A percentile compares a stretch with the other conserved stretches of the same genome.
phyloP scores from a whole-genome alignment of 2,797 vertebrate species.

The Sebastes nivosus region DNA sequence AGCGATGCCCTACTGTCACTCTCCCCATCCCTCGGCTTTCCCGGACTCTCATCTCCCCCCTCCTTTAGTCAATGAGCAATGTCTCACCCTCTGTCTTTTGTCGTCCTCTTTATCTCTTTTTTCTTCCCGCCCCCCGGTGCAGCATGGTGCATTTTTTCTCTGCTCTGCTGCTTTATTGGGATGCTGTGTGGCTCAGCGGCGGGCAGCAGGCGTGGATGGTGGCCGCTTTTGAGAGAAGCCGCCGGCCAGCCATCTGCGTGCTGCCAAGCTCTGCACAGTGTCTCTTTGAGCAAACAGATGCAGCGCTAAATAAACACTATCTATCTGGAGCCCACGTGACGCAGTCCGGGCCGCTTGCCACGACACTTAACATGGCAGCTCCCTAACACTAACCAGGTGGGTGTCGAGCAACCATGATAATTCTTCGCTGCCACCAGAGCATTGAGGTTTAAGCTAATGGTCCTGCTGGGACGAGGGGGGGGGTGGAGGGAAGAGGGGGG shows the following conservation, averaged over 20 bases:
- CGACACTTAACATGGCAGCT: constrained; percentile 52
- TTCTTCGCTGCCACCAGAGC: constrained; percentile 27
- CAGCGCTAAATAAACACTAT: constrained; percentile 71
- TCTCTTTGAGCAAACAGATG: constrained; percentile 68
- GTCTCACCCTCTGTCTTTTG: constrained; percentile 19
- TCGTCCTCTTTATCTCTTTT: neutral
- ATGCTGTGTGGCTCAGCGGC: neutral
- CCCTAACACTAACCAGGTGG: constrained; percentile 61
- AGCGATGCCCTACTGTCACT: constrained; percentile 1
- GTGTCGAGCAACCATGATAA: constrained; percentile 36
- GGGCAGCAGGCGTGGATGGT: constrained; percentile 9
- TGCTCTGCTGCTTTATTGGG: neutral
- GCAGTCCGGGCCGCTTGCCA: constrained; percentile 32
- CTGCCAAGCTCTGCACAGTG: constrained; percentile 41
- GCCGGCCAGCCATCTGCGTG: constrained; percentile 57
- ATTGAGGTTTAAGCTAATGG: constrained; percentile 51
- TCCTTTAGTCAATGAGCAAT: constrained; percentile 31
- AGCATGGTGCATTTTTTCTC: neutral
- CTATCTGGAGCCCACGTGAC: constrained; percentile 51
- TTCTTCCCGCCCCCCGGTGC: neutral
- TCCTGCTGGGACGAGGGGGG: constrained; percentile 9
- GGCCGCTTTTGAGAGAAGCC: constrained; percentile 20
- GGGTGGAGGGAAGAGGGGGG: neutral
- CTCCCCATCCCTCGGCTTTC: neutral
- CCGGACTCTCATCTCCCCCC: constrained; percentile 2